Conservation (phyloP, 2,797 vertebrate genomes). For the Prionace glauca region DNA sequence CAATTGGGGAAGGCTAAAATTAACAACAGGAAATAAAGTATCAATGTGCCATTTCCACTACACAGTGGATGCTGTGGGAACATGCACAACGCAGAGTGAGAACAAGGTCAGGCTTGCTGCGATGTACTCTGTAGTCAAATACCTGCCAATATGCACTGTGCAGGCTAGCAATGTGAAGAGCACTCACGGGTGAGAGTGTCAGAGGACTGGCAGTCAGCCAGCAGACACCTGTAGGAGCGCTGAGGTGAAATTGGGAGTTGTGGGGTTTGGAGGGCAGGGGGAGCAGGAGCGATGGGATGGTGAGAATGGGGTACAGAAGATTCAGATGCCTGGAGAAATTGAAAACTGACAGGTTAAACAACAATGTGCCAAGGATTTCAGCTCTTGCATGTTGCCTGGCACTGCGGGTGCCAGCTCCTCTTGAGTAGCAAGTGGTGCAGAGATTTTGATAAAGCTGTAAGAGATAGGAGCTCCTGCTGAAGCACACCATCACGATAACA, state of each 20-base stretch:
- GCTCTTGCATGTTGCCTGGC: not conserved
- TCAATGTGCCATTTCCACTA: not conserved
- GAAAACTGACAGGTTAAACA: not conserved
- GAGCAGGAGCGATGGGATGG: too few relatives aligned
- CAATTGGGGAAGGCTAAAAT: not conserved
- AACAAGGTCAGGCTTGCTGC: not conserved
- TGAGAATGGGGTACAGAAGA: not conserved
- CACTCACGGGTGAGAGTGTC: not conserved
- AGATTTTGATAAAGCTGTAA: constrained; percentile 18
- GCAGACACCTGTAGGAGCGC: not conserved
- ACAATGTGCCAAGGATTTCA: not conserved
- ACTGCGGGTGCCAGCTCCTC: not conserved
- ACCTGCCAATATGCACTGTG: not conserved
- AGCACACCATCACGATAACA: not conserved
- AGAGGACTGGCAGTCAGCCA: not conserved
- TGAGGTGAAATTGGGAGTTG: not conserved
- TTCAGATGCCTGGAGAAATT: not conserved
- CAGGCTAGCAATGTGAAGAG: not conserved
- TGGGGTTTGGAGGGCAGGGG: not conserved
- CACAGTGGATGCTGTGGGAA: not conserved
- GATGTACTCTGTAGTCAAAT: not conserved
- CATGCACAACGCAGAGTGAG: not conserved
- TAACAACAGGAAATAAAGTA: not conserved
- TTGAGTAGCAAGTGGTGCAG: not conserved
- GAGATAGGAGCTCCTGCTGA: not conserved